Evolutionary conservation across 1,140 invertebrate genomes (phyloP), one percentile per base, ranked within the genome.

Genomic region (Tetranychus cinnabarinus): DNA sequence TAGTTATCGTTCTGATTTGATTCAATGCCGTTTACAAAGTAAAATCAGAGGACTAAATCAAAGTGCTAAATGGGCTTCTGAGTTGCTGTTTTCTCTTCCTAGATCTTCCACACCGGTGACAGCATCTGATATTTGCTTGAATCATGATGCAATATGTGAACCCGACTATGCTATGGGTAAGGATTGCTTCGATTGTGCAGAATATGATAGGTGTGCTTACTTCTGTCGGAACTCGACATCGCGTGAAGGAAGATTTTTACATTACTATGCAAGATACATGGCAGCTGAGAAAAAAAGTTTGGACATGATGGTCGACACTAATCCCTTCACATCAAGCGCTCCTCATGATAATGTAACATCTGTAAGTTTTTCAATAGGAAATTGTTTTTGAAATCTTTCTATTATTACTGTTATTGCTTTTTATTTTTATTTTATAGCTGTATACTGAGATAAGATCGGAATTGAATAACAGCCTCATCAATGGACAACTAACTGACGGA

Each of bases 111-210:
- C 15, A 39, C 5, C 12, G 10, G 5, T 31, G 5, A 62, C 34
- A 36, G 13, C 33, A 12, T 33, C 58, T 42, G 2, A 10, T 36
- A 15, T n/a, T 12, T 33, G 36, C 15, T 55, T 42, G 47, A 5
- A 7, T n/a, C 2, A 23, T 23, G n/a, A 33, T n/a, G 15, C n/a
- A 1, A 1, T 13, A 23, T 23, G 13, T 31, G 7, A 33, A n/a
- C 23, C 33, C 3, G 48, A 76, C 8, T 93, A 88, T 69, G 77
- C 79, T 36, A 69, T 92, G 61, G 85, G 87, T 0, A 90, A 88
- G 72, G 83, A 82, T 66, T 91, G 89, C 69, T 95, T 92, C 72
- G 88, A 95, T 74, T 74, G 85, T 15, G 84, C 87, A 67, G 90
- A 96, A 72, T 96, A 90, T 72, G 85, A 90, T 66, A 78, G 90